Conservation (phyloP, 2,888 invertebrate genomes). For the Molorchus minor region DNA sequence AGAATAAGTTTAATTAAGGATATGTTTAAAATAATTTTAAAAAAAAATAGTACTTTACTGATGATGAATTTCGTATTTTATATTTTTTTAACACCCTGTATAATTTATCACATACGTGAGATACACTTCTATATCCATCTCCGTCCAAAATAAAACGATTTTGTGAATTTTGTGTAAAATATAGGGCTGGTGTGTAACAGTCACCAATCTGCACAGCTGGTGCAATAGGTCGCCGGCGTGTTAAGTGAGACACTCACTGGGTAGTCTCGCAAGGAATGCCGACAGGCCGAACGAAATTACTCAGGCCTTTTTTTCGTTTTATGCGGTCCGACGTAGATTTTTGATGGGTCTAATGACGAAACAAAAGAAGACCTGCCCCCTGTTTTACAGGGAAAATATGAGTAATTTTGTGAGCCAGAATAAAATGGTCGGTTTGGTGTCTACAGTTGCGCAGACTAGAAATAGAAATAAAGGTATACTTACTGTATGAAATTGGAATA, state of each 20-base stretch:
- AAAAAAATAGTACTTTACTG: too few species aligned
- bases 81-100: too few species aligned
- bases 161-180: background rate
- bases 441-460: background rate
- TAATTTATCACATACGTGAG: too few species aligned
- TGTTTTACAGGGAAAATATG: too few species aligned
- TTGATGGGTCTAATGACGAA: constrained; percentile 33
- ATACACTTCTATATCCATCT: too few species aligned
- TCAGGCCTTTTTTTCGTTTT: constrained; percentile 27
- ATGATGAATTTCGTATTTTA: too few species aligned
- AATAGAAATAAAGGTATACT: too few species aligned
- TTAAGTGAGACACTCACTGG: background rate
- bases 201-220: background rate
- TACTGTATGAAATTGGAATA: too few species aligned
- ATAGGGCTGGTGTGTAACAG: background rate
- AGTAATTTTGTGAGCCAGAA: too few species aligned
- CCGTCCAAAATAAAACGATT: too few species aligned
- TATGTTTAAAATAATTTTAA: too few species aligned
- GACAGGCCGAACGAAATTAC: constrained; percentile 28
- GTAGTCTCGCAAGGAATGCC: constrained; percentile 24
- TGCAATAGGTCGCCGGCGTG: background rate
- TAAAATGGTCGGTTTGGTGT: background rate
- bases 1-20: too few species aligned
- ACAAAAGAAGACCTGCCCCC: constrained; percentile 23
- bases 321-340: constrained; percentile 30